Percentiles rank a stretch among this genome's conserved stretches.
phyloP scores from a whole-genome alignment of 1,140 invertebrate species.

The Drosophila sulfurigaster region DNA sequence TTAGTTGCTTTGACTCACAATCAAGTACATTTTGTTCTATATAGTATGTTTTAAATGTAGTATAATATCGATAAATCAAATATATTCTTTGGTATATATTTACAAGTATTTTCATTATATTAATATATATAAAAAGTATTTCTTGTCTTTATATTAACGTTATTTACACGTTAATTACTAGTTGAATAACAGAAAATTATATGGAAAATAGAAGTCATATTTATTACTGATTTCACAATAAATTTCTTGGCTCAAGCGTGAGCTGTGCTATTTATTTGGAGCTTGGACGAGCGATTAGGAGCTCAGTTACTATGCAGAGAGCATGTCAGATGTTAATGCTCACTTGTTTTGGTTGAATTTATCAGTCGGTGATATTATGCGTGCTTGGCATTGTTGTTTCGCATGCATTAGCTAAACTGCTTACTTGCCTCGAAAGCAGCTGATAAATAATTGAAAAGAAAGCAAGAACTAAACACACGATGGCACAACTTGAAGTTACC shows the following conservation, averaged over 20 bases:
- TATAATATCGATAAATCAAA: no score
- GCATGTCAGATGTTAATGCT: slow-evolving; percentile 12
- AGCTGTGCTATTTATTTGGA: neutral
- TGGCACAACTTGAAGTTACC: slow-evolving; percentile 13
- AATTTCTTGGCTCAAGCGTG: neutral
- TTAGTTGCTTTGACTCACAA: no score
- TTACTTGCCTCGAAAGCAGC: slow-evolving; percentile 17
- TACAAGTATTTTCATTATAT: no score
- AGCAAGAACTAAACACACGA: slow-evolving; percentile 23
- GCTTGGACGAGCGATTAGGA: neutral
- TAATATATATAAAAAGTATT: no score
- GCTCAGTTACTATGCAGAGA: neutral
- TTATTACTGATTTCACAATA: no score
- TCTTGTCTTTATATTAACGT: no score
- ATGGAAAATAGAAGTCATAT: no score
- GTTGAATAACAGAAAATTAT: no score
- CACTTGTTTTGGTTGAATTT: slow-evolving; percentile 25
- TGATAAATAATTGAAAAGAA: slow-evolving; percentile 62
- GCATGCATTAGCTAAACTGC: slow-evolving; percentile 38
- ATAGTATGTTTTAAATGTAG: no score
- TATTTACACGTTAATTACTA: no score
- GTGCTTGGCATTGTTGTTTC: slow-evolving; percentile 42
- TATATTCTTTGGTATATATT: no score
- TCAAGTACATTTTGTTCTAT: no score
- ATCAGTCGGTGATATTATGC: slow-evolving; percentile 40